Conservation (phyloP, 2,888 invertebrate species). For the Steinernema carpocapsae region DNA sequence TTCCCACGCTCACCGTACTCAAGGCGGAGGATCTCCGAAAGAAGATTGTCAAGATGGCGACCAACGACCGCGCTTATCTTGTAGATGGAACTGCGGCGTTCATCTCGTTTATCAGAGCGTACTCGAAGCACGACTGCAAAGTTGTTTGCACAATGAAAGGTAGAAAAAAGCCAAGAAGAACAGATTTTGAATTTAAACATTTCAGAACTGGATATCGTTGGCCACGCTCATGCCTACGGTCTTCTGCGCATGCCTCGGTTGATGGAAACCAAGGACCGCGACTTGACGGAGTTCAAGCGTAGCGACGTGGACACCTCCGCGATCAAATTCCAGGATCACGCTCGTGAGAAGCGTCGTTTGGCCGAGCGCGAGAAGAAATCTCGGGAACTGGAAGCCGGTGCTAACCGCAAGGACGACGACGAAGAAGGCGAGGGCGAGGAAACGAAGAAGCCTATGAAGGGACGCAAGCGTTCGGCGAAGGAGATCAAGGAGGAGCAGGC, state of each 20-base stretch:
- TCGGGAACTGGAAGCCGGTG: conserved; percentile 46
- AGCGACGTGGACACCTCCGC: conserved; percentile 60
- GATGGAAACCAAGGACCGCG: conserved; percentile 79
- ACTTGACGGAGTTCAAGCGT: conserved; percentile 55
- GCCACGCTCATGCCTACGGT: conserved; percentile 84
- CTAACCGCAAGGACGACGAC: conserved; percentile 40
- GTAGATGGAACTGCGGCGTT: conserved; percentile 90
- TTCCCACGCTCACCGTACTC: conserved; percentile 53
- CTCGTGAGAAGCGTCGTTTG: conserved; percentile 2
- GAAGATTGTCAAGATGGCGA: conserved; percentile 60
- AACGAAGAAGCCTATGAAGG: not conserved
- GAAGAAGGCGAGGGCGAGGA: conserved; percentile 42
- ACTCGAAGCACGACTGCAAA: conserved; percentile 92
- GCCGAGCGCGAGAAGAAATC: conserved; percentile 45
- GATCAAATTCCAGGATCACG: conserved; percentile 52
- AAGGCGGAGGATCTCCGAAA: conserved; percentile 58
- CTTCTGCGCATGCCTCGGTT: conserved; percentile 88
- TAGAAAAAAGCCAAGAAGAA: conserved; percentile 30
- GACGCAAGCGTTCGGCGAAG: not conserved
- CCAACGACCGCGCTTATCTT: conserved; percentile 75
- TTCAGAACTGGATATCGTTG: conserved; percentile 81
- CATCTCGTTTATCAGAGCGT: conserved; percentile 91
- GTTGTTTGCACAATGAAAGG: conserved; percentile 83
- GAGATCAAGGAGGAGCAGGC: conserved; percentile 29
- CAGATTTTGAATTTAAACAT: too few relatives aligned